Evolutionary conservation across 2,113 vertebrate species (phyloP).

Genomic region (Climacteris rufus): DNA sequence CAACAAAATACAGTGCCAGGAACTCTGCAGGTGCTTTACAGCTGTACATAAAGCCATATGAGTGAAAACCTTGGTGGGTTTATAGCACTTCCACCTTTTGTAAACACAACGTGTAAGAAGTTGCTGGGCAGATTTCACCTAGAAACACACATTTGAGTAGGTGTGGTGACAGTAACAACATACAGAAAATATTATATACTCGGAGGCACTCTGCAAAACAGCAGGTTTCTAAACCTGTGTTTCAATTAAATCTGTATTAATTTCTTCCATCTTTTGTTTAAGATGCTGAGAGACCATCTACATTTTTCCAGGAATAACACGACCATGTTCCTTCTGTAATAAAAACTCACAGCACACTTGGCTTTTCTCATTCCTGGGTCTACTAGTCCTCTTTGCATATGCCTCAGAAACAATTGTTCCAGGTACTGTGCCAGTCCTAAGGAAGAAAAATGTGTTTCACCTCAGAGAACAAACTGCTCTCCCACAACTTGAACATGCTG

Average conservation of each 20-base stretch:
- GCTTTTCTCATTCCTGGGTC: background rate
- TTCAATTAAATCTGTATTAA: background rate
- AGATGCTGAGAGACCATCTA: background rate
- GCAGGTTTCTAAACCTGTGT: background rate
- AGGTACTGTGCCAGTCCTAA: background rate
- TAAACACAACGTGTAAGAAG: background rate
- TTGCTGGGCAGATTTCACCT: accelerated
- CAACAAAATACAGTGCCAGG: background rate
- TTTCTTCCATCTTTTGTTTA: background rate
- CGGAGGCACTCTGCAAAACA: too few species aligned
- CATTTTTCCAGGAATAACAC: background rate
- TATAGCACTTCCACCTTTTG: background rate
- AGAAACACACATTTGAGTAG: accelerated
- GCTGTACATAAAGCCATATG: background rate
- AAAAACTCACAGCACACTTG: background rate
- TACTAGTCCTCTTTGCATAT: background rate
- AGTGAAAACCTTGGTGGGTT: background rate
- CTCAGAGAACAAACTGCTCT: background rate
- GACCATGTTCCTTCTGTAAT: background rate
- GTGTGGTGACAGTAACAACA: background rate
- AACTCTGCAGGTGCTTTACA: background rate
- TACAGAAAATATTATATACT: background rate
- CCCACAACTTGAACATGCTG: background rate
- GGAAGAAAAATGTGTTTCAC: background rate
- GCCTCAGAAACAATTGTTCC: background rate